Base-by-base conservation (phyloP, 2,113 vertebrate species). In the Fulica atra region DNA sequence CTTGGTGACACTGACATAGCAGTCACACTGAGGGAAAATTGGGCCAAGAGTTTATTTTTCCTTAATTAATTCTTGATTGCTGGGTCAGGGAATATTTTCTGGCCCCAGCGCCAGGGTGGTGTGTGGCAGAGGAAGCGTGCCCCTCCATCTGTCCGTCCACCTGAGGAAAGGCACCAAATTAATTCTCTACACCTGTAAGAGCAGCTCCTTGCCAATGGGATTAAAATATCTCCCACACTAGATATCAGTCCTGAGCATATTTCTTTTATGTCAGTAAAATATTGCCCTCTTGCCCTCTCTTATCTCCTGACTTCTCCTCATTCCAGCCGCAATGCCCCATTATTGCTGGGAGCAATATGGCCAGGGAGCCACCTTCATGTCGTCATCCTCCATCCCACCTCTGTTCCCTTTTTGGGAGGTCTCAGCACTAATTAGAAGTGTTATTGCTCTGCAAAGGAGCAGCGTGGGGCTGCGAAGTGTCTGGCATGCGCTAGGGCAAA, bases 241-340 rank as follows among this genome's bases (percentile, higher is more conserved):
- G 88, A 88, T 25, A 33, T 91, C 77, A 46, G 69, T 82, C 84
- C 89, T 36, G 89, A 92, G 44, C 81, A 72, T 92, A 88, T 95
- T 97, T 97, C 85, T 96, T 92, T 97, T 97, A 97, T 97, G 95
- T 98, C 97, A 97, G 84, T 96, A 96, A 91, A 96, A 80, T 82
- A 74, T 91, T 97, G 92, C 94, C 88, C 84, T 96, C 81, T 77
- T 97, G 95, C 91, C 94, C 94, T 97, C 68, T 85, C 93, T 98
- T 98, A 97, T 98, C 96, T 97, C 61, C 17, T 9, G 16, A 61
- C 31, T 89, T 82, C 44, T 87, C 64, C 82, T 94, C 1, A 0
- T 92, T 92, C 73, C 84, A 95, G 46, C 35, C 86, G 48, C 50
- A 61, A 38, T 0, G 1, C 56, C 70, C 95, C 2, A 3, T 88